phyloP scores from a whole-genome alignment of 2,797 vertebrate species.

The Gymnocypris eckloni region DNA sequence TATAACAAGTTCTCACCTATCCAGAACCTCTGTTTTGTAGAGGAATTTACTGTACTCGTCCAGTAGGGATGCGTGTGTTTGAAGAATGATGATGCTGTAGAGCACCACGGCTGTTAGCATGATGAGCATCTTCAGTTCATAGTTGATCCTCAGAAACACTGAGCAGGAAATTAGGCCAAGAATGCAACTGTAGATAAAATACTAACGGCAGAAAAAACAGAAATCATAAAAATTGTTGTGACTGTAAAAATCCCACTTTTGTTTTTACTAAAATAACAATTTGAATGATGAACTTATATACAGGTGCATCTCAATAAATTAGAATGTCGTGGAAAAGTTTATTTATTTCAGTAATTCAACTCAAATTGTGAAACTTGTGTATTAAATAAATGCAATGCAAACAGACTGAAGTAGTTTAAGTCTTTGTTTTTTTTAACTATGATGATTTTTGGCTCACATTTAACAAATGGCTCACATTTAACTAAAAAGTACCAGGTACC shows the following conservation, averaged over 20 bases:
- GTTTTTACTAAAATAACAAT: neutral
- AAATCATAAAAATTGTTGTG: neutral
- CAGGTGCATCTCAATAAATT: too few relatives aligned
- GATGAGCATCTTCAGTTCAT: conserved; percentile 96
- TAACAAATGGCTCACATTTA: too few relatives aligned
- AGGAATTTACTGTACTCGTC: conserved; percentile 90
- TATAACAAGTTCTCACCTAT: conserved; percentile 72
- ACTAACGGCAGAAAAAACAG: conserved; percentile 75
- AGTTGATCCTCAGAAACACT: conserved; percentile 96
- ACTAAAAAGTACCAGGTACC: too few relatives aligned
- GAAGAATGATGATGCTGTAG: conserved; percentile 93
- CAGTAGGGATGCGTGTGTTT: conserved; percentile 89
- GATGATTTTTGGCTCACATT: too few relatives aligned
- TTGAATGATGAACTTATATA: neutral
- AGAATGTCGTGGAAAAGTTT: too few relatives aligned
- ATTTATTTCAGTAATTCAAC: too few relatives aligned
- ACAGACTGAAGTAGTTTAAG: too few relatives aligned
- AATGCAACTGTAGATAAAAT: conserved; percentile 98
- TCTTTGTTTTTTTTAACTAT: too few relatives aligned
- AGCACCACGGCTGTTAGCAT: conserved; percentile 91
- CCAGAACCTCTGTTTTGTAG: conserved; percentile 80
- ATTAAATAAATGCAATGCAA: too few relatives aligned
- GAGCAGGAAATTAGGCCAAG: conserved; percentile 96
- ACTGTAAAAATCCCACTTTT: neutral
- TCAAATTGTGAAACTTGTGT: too few relatives aligned